Base-by-base conservation (phyloP, 2,888 invertebrate species). In the Pammene aurita region DNA sequence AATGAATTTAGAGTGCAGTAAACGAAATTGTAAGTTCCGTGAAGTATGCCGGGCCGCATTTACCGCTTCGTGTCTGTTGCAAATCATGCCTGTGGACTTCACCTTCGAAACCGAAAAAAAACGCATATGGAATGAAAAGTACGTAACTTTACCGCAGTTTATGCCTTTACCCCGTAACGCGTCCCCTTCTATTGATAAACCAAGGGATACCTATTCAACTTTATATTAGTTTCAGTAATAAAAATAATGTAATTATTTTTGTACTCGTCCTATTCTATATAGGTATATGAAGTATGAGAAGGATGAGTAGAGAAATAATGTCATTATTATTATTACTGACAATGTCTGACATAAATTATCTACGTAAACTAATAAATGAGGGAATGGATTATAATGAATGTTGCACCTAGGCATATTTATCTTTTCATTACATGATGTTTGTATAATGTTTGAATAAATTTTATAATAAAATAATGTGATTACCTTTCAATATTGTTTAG, bases 71-170 rank as follows among this genome's bases (percentile, higher is more conserved):
- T 78, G 79, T 79, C 79, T 81, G 74, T 80, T 76, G 78, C 83
- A 82, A 84, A 85, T 78, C 80, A 87, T 87, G 89, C 83, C 84
- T 79, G 81, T 81, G 73, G 84, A 84, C 80, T 79, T 78, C 75
- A 73, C 84, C 83, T 86, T 83, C 79, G 79, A 85, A 82, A 79
- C 79, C 78, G 85, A 88, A 85, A 85, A 78, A 77, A 79, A 78
- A 83, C 84, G 79, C 77, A 80, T 75, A 73, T 76, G 76, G 81
- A 88, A 86, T 83, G 82, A 87, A 80, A 87, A 85, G 88, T 89
- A 71, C 64, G 67, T 71, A 63, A 55, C 44, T 57, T 14, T 46
- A 14, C 26, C 26, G 5, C 9, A 16, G 48, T 52, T 56, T 56
- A 11, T 38, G 14, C 41, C 41, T 13, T 50, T 50, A 11, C 26